Base-by-base conservation (phyloP, 2,888 invertebrate species). In the Scaptodrosophila latifasciaeformis region DNA sequence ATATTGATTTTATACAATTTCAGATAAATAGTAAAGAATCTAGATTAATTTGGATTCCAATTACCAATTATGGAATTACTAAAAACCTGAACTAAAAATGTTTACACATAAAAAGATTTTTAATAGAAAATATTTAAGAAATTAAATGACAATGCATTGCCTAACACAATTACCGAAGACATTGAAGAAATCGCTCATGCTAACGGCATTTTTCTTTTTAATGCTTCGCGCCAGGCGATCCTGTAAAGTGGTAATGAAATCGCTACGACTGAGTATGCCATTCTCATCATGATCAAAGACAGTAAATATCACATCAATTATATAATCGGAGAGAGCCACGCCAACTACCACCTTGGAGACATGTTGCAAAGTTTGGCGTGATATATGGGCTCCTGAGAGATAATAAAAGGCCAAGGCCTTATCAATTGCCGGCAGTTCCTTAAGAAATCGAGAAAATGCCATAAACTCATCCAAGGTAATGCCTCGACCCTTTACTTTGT, bases 261-360 rank as follows among this genome's bases (percentile, higher is more conserved):
- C 71, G 1, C 2, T 19, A 17, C 54, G 59, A 0, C 43, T 42
- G 0, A 74, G 48, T 1, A 48, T 24, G 0, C 45, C 58, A n/a
- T 70, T 53, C 1, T 44, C 21, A 21, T 78, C 31, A 4, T 10
- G 24, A 42, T 54, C 67, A 19, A 70, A 77, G 1, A 77, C 51
- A 0, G 47, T 40, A 18, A 51, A 71, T 1, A 71, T 53, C 1
- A 74, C 52, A 3, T 59, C 49, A 27, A 67, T 42, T 1, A 74
- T 12, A 15, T 59, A 59, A 0, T 43, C 4, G 0, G 59, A 42
- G 0, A 74, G 43, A 0, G 40, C 4, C 0, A 50, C 54, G 0
- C 54, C 56, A 1, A 59, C 45, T 9, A 70, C 51, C 0, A 58
- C 35, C 1, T 58, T 3, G 0, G 62, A 50, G 0, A 61, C 56